Base-by-base conservation (phyloP, 2,113 vertebrate species). In the Planiliza haematocheilus region DNA sequence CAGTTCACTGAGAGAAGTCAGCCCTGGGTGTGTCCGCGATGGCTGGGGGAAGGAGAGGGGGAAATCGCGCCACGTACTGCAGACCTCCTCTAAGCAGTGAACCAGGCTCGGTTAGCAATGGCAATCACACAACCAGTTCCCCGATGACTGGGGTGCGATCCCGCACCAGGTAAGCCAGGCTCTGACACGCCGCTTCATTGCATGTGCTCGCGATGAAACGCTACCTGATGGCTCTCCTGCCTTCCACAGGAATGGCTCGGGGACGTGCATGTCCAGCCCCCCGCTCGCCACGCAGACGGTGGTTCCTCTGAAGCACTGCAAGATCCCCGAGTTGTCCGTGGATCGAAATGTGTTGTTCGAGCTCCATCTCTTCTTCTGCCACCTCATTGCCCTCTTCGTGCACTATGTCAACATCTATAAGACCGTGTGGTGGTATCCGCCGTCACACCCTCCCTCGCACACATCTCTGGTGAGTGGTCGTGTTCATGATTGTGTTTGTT, bases 401-500 rank as follows among this genome's bases (percentile, higher is more conserved):
- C 97, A 99, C 93, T 99, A 99, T 74, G 95, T 99, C 93, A 99
- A 99, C 93, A 99, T 99, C 94, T 99, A 99, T 93, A 99, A 97
- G 90, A 99, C 97, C 0, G 97, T 99, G 79, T 99, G 98, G 98
- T 99, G 98, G 98, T 99, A 99, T 70, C 97, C 98, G 0, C 95
- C 97, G 0, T 95, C 96, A 6, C 97, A 97, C 36, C 98, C 98
- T 0, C 98, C 98, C 2, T 98, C 98, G 0, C 97, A 97, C 88
- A 98, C 98, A 0, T 98, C 98, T 0, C 84, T 99, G 95, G 98
- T 99, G 88, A 94, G 24, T 5, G 24, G 24, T 30, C n/a, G 97
- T 81, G 14, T 20, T 37, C 1, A 10, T 5, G 14, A 24, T 37
- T 5, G 3, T 37, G 7, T 50, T n/a, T 30, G 24, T 30, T 30